These are phyloP conservation scores for Stegostoma tigrinum DNA, from an alignment of 2,113 vertebrate species.

Conservation along the genomic window DNA sequence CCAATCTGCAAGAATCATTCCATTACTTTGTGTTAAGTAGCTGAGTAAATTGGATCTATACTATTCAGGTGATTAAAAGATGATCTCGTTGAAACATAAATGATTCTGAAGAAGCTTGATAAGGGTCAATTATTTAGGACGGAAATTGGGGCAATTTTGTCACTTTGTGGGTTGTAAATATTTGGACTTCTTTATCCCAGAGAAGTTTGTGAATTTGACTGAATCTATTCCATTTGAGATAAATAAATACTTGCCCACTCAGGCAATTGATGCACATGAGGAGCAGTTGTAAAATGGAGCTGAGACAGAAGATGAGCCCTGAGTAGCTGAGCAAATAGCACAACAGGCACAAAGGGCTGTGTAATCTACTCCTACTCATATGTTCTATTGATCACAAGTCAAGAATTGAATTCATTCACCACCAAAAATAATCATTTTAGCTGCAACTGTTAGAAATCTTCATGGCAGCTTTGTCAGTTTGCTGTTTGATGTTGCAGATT, in stretches of 20 bases:
- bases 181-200: background rate
- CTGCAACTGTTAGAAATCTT: background rate
- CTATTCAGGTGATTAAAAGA: too few relatives aligned
- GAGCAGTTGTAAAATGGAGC: background rate
- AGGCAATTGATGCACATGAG: background rate
- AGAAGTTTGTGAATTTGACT: background rate
- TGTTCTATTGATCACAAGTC: background rate
- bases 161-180: background rate
- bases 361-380: background rate
- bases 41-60: too few relatives aligned
- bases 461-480: background rate
- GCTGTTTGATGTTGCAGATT: background rate
- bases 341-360: background rate
- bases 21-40: too few relatives aligned
- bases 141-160: background rate
- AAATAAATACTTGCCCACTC: background rate
- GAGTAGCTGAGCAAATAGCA: background rate
- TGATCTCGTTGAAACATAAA: too few relatives aligned
- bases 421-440: background rate
- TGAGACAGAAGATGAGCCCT: background rate
- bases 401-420: background rate
- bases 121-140: background rate
- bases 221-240: background rate
- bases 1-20: too few relatives aligned
- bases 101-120: too few relatives aligned